Conservation (phyloP, 1,140 invertebrate species). For the Lordiphosa stackelbergi region DNA sequence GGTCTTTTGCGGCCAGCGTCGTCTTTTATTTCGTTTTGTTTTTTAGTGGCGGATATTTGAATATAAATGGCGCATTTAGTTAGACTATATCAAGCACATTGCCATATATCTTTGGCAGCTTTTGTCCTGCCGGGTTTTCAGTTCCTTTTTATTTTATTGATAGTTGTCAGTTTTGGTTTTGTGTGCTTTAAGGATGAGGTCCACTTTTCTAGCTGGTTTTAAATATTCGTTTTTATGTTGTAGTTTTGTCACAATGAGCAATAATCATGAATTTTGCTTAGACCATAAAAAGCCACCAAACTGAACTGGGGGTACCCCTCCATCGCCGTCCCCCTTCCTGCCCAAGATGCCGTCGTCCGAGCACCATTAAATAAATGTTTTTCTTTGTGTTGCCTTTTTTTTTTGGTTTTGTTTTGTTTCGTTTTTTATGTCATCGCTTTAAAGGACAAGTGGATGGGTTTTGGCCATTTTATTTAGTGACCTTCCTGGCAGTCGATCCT, state of each 20-base stretch:
- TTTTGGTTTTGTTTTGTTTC: constrained; percentile 21
- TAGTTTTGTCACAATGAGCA: constrained; percentile 75
- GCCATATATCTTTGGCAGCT: constrained; percentile 67
- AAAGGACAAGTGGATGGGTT: constrained; percentile 57
- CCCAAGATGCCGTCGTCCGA: constrained; percentile 33
- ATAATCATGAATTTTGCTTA: constrained; percentile 75
- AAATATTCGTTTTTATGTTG: constrained; percentile 73
- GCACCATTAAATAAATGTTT: constrained; percentile 74
- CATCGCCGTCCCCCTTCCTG: constrained; percentile 12
- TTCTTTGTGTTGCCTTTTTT: constrained; percentile 49
- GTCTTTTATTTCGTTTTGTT: constrained; percentile 64
- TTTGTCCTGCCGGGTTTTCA: constrained; percentile 34
- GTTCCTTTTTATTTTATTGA: constrained; percentile 40
- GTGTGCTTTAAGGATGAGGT: constrained; percentile 24
- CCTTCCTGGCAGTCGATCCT: constrained; percentile 37
- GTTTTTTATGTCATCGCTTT: constrained; percentile 61
- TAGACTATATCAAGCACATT: constrained; percentile 72
- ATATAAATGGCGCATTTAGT: constrained; percentile 75
- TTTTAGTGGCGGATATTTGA: constrained; percentile 75
- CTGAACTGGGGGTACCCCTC: constrained; percentile 13
- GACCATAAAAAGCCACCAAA: constrained; percentile 40
- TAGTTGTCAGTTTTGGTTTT: constrained; percentile 42
- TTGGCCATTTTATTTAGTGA: constrained; percentile 63
- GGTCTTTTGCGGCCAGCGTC: constrained; percentile 28
- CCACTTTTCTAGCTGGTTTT: constrained; percentile 37